Percentiles rank a stretch among this genome's conserved stretches.
phyloP scores from a whole-genome alignment of 2,797 vertebrate species.

The Chelonia mydas region DNA sequence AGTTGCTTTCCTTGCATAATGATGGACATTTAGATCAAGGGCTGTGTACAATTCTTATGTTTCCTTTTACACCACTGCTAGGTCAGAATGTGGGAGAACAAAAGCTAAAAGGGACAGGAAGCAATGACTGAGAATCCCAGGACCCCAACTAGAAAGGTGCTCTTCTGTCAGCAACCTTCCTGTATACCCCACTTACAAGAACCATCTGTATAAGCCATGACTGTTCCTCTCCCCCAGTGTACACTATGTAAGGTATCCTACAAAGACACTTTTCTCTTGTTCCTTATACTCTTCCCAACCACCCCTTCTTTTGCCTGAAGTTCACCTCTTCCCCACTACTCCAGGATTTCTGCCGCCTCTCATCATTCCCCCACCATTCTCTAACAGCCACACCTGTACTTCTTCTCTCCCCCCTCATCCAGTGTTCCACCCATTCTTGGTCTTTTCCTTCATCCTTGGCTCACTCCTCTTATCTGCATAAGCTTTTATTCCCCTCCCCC shows the following conservation, averaged over 20 bases:
- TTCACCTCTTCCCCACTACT: background rate
- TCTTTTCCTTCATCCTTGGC: background rate
- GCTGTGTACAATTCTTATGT: background rate
- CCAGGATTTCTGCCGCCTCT: background rate
- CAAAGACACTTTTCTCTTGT: background rate
- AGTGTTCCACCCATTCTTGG: background rate
- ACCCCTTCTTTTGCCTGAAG: background rate
- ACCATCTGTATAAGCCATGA: background rate
- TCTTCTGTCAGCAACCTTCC: background rate
- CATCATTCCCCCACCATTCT: background rate
- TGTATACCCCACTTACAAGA: background rate
- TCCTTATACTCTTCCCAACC: background rate
- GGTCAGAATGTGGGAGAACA: background rate
- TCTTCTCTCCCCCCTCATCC: background rate
- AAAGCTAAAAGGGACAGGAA: background rate
- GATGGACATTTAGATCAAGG: background rate
- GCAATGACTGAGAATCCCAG: slow-evolving; percentile 1
- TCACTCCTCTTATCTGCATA: background rate
- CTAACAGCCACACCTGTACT: background rate
- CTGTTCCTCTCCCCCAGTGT: background rate
- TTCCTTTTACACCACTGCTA: background rate
- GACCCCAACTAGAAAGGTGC: background rate
- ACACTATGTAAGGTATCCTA: background rate
- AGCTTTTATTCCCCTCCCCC: background rate
- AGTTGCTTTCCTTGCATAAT: background rate